These are phyloP conservation scores for Pangasius djambal DNA, from an alignment of 2,797 vertebrate species.

Conservation along the genomic window DNA sequence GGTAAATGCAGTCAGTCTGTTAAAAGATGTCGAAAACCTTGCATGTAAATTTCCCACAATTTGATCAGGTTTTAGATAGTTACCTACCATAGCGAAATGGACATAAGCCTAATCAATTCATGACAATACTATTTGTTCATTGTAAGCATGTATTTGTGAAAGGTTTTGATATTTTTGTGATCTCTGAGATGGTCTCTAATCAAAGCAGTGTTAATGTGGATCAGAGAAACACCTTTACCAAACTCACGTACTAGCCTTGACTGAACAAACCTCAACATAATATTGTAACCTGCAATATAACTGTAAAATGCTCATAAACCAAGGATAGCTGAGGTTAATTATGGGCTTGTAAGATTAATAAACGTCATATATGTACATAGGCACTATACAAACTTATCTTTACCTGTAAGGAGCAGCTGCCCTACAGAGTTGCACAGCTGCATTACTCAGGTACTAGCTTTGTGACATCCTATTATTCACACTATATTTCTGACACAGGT, in stretches of 20 bases:
- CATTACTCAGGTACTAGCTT: background rate
- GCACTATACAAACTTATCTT: background rate
- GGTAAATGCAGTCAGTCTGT: background rate
- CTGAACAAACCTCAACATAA: background rate
- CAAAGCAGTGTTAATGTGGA: background rate
- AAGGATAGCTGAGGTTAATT: conserved; percentile 7
- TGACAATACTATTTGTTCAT: background rate
- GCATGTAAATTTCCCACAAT: background rate
- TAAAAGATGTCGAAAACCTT: background rate
- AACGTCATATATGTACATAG: conserved; percentile 28
- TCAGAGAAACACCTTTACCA: background rate
- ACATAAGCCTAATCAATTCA: background rate
- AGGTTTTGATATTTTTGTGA: background rate
- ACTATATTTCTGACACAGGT: background rate
- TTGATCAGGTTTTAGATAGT: background rate
- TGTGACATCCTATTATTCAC: background rate
- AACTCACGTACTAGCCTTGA: background rate
- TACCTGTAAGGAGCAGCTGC: conserved; percentile 3
- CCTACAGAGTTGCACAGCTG: background rate
- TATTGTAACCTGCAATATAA: conserved; percentile 19
- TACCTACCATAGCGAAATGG: background rate
- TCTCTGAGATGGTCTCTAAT: background rate
- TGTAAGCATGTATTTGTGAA: background rate
- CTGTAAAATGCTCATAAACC: conserved; percentile 27
- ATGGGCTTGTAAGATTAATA: conserved; percentile 1